phyloP scores from a whole-genome alignment of 2,113 vertebrate genomes.

The Ifrita kowaldi region DNA sequence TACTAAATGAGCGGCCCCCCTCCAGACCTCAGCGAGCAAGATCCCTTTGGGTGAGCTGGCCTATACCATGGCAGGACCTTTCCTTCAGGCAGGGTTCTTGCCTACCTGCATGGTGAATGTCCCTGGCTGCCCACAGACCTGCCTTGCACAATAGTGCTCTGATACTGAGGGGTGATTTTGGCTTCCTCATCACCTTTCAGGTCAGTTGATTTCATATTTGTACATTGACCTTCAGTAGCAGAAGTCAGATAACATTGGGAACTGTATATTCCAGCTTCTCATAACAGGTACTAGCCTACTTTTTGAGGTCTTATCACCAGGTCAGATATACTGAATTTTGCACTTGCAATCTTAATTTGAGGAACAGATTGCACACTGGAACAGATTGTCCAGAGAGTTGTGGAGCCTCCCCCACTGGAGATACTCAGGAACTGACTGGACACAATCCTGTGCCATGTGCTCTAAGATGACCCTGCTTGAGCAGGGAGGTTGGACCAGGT shows the following conservation, averaged over 20 bases:
- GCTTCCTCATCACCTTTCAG: background rate
- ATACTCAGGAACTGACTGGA: background rate
- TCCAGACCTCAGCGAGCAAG: rapidly evolving
- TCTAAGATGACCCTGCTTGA: background rate
- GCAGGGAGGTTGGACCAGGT: background rate
- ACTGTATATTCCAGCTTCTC: background rate
- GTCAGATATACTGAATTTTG: background rate
- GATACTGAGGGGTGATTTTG: background rate
- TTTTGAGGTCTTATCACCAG: background rate
- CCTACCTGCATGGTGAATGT: rapidly evolving
- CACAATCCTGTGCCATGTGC: background rate
- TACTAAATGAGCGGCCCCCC: background rate
- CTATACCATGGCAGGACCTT: rapidly evolving
- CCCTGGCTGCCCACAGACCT: no score
- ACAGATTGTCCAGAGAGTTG: background rate
- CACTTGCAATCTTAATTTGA: background rate
- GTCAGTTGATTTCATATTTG: background rate
- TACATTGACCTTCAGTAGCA: rapidly evolving
- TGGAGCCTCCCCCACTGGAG: background rate
- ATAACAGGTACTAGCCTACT: background rate
- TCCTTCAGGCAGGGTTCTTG: rapidly evolving
- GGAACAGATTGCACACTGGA: background rate
- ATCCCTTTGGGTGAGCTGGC: rapidly evolving
- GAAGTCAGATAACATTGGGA: background rate
- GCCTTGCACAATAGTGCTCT: rapidly evolving